Percentiles rank a stretch among this genome's conserved stretches.
phyloP scores from a whole-genome alignment of 2,113 vertebrate genomes.

The Procavia capensis region DNA sequence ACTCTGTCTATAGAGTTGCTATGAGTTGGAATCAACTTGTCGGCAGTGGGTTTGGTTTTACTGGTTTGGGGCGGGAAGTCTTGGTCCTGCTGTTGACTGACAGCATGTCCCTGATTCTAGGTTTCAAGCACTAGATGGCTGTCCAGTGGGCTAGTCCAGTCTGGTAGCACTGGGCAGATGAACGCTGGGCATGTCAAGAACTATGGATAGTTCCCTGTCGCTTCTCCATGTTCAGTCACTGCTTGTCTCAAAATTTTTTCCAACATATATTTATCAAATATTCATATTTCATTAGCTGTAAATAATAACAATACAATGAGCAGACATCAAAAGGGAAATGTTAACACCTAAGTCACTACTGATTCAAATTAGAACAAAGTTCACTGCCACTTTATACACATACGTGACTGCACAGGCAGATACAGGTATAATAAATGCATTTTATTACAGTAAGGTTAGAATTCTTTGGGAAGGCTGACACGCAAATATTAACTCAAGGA shows the following conservation, averaged over 20 bases:
- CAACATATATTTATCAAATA: background rate
- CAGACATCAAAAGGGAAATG: background rate
- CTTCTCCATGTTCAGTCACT: background rate
- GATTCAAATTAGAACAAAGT: background rate
- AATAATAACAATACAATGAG: background rate
- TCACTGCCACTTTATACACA: background rate
- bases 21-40: too few species aligned
- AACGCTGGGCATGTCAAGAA: background rate
- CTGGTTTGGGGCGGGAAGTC: too few species aligned
- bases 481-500: background rate
- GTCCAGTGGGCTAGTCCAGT: too few species aligned
- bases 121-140: background rate
- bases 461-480: background rate
- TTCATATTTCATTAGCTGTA: background rate
- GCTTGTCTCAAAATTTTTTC: fast-evolving
- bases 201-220: too few species aligned
- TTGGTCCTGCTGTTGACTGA: background rate
- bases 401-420: background rate
- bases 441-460: background rate
- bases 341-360: background rate
- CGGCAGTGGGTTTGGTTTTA: too few species aligned
- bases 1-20: too few species aligned
- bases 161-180: fast-evolving
- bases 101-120: background rate
- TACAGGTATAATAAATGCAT: too few species aligned